These are phyloP conservation scores for Urophycis tenuis DNA, from an alignment of 2,797 vertebrate species.

Conservation along the genomic window DNA sequence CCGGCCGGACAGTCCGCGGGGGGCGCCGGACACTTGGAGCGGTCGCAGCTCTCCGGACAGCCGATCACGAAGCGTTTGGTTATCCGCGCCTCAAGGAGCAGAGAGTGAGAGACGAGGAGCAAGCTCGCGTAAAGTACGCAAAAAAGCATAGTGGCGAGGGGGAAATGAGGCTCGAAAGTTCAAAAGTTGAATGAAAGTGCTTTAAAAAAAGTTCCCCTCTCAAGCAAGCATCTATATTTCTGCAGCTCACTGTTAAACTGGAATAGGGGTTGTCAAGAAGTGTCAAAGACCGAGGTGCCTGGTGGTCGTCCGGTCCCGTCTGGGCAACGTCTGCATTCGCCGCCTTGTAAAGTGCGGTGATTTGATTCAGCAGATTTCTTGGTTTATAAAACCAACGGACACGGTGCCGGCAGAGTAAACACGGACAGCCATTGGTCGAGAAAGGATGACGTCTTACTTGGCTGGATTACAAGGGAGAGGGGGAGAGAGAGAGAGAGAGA, in stretches of 20 bases:
- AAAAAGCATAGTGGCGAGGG: conserved; percentile 43
- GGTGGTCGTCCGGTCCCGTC: too few species aligned
- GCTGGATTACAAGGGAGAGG: background rate
- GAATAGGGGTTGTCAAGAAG: too few species aligned
- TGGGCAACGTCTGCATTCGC: background rate
- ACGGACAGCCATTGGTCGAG: conserved; percentile 54
- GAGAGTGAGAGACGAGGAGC: conserved; percentile 24
- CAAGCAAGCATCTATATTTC: background rate
- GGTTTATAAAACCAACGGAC: conserved; percentile 54
- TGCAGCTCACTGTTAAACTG: background rate
- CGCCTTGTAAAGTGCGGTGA: background rate
- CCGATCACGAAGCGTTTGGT: conserved; percentile 56
- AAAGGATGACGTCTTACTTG: conserved; percentile 38
- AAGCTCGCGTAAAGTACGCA: conserved; percentile 38
- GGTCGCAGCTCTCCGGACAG: conserved; percentile 80
- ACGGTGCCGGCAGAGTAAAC: conserved; percentile 52
- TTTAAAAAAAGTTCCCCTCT: background rate
- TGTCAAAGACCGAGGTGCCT: background rate
- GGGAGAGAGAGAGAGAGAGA: conserved; percentile 3
- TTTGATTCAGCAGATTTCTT: background rate
- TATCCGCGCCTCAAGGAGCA: conserved; percentile 39
- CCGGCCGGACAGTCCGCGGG: conserved; percentile 72
- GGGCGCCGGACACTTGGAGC: conserved; percentile 68
- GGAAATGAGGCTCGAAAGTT: background rate
- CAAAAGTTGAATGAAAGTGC: background rate